phyloP scores from a whole-genome alignment of 53 echinoderm and acorn worm species.

The Echinarachnius parma region DNA sequence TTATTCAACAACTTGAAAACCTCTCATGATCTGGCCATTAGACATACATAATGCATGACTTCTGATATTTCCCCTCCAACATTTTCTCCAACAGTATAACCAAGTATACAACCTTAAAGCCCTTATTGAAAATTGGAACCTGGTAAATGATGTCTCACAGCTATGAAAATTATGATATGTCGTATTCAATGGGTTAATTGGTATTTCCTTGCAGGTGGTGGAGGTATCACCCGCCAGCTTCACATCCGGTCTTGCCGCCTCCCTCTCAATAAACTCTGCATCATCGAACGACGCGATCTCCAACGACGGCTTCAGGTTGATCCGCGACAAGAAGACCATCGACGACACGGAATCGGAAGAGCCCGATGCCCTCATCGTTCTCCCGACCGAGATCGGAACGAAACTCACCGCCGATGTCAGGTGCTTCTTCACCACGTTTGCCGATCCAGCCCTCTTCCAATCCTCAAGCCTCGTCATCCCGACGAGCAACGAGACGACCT shows the following conservation, averaged over 20 bases:
- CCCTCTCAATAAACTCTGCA: not conserved
- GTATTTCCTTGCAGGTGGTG: constrained; percentile 6
- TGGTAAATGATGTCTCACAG: too few relatives aligned
- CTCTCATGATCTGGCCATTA: too few relatives aligned
- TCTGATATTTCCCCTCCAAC: too few relatives aligned
- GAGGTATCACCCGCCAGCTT: constrained; percentile 9
- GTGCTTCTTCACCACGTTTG: constrained; percentile 55
- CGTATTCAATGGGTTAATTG: too few relatives aligned
- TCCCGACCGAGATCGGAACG: constrained; percentile 13
- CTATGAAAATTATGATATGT: too few relatives aligned
- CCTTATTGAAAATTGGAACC: too few relatives aligned
- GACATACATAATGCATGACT: too few relatives aligned
- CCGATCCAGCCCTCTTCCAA: constrained; percentile 39
- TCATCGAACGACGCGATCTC: not conserved
- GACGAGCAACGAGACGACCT: not conserved
- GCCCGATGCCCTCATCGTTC: constrained; percentile 21
- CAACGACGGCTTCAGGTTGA: constrained; percentile 22
- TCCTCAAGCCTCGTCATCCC: constrained; percentile 20
- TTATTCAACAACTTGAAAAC: too few relatives aligned
- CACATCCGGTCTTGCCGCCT: constrained; percentile 21
- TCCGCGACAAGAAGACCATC: not conserved
- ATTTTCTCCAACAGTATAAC: too few relatives aligned
- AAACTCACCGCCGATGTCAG: constrained; percentile 15
- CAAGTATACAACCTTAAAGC: too few relatives aligned
- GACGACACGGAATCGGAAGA: not conserved